Conservation (phyloP, 2,888 invertebrate genomes). For the Callosobruchus maculatus region DNA sequence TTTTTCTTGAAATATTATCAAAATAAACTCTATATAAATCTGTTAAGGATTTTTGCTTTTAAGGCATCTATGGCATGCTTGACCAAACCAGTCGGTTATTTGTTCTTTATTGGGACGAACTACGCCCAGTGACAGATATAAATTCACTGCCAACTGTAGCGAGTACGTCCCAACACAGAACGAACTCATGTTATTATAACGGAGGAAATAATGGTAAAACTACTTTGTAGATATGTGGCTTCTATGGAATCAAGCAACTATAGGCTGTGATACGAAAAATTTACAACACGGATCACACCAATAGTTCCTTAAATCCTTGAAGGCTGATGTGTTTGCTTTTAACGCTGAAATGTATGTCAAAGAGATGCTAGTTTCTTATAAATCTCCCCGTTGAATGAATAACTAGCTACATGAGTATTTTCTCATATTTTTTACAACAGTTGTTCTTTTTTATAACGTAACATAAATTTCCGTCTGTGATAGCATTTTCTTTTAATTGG, state of each 20-base stretch:
- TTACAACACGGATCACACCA: conserved; percentile 42
- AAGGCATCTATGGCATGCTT: too few relatives aligned
- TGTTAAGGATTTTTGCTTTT: too few relatives aligned
- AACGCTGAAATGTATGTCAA: too few relatives aligned
- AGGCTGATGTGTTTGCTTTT: neutral
- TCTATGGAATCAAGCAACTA: conserved; percentile 41
- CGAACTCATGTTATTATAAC: neutral
- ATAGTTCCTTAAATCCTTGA: conserved; percentile 44
- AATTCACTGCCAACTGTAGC: neutral
- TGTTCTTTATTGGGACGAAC: conserved; percentile 1
- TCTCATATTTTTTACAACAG: too few relatives aligned
- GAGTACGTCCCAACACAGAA: conserved; percentile 4
- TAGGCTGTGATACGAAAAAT: conserved; percentile 44
- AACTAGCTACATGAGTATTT: too few relatives aligned
- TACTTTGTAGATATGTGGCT: neutral
- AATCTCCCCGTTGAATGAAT: too few relatives aligned
- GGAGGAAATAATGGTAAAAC: neutral
- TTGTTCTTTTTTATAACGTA: too few relatives aligned
- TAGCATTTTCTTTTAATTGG: too few relatives aligned
- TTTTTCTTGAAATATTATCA: too few relatives aligned
- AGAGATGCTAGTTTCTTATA: too few relatives aligned
- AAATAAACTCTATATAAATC: too few relatives aligned
- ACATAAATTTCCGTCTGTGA: too few relatives aligned
- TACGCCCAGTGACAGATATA: conserved; percentile 1
- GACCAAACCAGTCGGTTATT: neutral